Evolutionary conservation across 2,113 vertebrate species (phyloP).

Genomic region (Bambusicola thoracicus): DNA sequence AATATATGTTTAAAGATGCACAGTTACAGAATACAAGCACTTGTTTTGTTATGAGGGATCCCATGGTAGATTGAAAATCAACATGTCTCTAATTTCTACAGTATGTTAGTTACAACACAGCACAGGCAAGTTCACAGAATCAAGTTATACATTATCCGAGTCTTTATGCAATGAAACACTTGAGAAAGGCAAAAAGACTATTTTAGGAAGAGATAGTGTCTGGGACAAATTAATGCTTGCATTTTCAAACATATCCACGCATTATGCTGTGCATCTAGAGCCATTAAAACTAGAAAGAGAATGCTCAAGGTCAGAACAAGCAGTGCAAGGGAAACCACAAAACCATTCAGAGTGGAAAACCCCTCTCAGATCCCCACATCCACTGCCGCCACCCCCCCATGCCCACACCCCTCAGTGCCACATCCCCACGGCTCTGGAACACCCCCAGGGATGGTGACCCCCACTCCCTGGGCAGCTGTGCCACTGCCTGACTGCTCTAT

Average conservation of each 20-base stretch:
- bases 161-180: fast-evolving
- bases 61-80: background rate
- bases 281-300: background rate
- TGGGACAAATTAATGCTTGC: background rate
- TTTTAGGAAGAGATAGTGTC: background rate
- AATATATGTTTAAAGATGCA: slow-evolving; percentile 54
- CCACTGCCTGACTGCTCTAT: no score
- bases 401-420: no score
- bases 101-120: background rate
- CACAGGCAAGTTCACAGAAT: fast-evolving
- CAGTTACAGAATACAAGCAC: background rate
- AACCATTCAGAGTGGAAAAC: no score
- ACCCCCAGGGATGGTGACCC: no score
- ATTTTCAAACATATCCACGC: fast-evolving
- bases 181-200: background rate
- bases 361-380: no score
- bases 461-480: no score
- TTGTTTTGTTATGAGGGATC: background rate
- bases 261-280: background rate
- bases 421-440: no score
- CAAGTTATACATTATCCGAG: background rate
- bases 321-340: background rate
- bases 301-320: fast-evolving
- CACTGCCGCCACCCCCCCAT: no score
- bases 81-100: background rate